Conservation (phyloP, 2,797 vertebrate genomes). For the Chaetodon trifasciatus region DNA sequence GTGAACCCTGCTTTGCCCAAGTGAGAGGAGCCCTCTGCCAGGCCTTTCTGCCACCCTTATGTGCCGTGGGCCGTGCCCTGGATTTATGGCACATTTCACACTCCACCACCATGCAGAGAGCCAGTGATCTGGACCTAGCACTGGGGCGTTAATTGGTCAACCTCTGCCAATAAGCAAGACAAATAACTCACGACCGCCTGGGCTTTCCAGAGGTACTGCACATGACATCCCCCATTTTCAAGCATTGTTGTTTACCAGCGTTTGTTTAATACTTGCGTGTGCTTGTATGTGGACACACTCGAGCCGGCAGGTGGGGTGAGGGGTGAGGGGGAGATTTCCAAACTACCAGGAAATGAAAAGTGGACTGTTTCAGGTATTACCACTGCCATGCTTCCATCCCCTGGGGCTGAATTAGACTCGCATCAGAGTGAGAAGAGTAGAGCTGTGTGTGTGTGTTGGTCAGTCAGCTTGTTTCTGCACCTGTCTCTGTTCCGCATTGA, state of each 20-base stretch:
- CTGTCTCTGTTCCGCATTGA: conserved; percentile 61
- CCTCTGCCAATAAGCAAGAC: conserved; percentile 81
- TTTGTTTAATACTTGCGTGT: conserved; percentile 6
- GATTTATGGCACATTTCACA: conserved; percentile 87
- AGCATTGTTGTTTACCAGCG: conserved; percentile 16
- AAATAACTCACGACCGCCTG: conserved; percentile 77
- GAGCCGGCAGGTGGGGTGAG: conserved; percentile 2
- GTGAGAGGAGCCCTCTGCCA: conserved; percentile 68
- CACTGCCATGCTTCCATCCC: conserved; percentile 52
- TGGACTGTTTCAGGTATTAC: conserved; percentile 75
- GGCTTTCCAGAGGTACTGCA: conserved; percentile 72
- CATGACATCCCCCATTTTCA: conserved; percentile 54
- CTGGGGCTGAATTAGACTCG: conserved; percentile 57
- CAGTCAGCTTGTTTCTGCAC: conserved; percentile 63
- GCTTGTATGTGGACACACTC: conserved; percentile 20
- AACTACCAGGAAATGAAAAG: conserved; percentile 80
- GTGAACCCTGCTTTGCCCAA: conserved; percentile 63
- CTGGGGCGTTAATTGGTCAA: conserved; percentile 82
- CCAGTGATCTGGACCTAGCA: conserved; percentile 80
- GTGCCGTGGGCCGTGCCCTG: conserved; percentile 72
- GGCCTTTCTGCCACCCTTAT: conserved; percentile 74
- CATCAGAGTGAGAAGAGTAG: conserved; percentile 42
- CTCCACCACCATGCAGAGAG: conserved; percentile 72
- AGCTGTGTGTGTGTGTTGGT: conserved; percentile 45
- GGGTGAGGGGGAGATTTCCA: conserved; percentile 12